A percentile compares a stretch with the other conserved stretches of the same genome.
Evolutionary conservation across 1,140 invertebrate species (phyloP).

Genomic region (Drosophila aff.): DNA sequence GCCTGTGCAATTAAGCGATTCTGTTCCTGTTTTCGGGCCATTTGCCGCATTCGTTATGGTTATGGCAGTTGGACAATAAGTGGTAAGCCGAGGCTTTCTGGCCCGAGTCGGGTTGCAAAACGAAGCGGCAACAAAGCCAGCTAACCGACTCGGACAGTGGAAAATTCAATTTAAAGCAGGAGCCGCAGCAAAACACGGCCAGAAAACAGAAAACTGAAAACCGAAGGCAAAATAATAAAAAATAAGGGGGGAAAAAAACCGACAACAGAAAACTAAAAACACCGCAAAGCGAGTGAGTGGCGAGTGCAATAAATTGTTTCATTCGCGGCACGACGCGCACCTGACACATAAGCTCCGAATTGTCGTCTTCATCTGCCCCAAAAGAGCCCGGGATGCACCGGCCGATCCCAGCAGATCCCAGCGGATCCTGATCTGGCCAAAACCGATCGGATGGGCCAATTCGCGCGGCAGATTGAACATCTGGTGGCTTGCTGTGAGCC

Average conservation of each 20-base stretch:
- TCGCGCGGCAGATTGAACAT: conserved; percentile 63
- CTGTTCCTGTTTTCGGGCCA: conserved; percentile 30
- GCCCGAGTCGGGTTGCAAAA: conserved; percentile 24
- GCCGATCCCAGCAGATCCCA: not conserved
- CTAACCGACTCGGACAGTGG: conserved; percentile 24
- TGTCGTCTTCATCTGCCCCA: conserved; percentile 69
- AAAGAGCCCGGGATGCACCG: conserved; percentile 2
- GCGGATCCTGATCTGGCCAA: conserved; percentile 27
- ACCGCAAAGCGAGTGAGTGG: conserved; percentile 52
- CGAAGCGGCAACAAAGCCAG: conserved; percentile 20
- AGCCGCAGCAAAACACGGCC: conserved; percentile 25
- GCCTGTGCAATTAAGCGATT: conserved; percentile 14
- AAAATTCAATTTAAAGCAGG: conserved; percentile 72
- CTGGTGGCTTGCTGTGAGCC: conserved; percentile 70
- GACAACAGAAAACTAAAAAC: conserved; percentile 26
- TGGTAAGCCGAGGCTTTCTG: conserved; percentile 3
- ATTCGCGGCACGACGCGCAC: conserved; percentile 75
- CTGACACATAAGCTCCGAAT: conserved; percentile 78
- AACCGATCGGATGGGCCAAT: conserved; percentile 32
- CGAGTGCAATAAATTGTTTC: conserved; percentile 78
- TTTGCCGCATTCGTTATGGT: conserved; percentile 48
- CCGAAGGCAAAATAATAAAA: not conserved
- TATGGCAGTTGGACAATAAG: conserved; percentile 55
- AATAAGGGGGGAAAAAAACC: not conserved
- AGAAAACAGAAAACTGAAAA: conserved; percentile 23